phyloP scores from a whole-genome alignment of 2,888 invertebrate species.

The Pristionchus fissidentatus region DNA sequence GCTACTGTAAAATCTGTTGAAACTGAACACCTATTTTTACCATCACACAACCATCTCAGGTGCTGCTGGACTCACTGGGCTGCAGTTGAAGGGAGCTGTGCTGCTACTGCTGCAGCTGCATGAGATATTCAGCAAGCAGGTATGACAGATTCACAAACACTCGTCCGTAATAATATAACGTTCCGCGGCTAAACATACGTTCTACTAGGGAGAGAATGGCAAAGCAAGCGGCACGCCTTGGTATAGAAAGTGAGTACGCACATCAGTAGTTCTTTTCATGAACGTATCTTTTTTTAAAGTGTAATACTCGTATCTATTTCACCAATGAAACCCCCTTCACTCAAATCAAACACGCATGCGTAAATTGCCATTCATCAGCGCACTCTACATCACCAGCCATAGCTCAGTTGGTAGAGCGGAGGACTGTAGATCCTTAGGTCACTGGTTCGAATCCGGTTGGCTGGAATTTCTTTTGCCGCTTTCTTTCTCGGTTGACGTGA shows the following conservation, averaged over 20 bases:
- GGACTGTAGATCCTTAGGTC: conserved; percentile 52
- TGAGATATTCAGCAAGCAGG: not conserved
- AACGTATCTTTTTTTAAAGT: not conserved
- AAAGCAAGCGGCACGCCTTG: not conserved
- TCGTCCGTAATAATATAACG: no score
- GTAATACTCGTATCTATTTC: no score
- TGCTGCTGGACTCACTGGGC: not conserved
- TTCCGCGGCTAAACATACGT: no score
- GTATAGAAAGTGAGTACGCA: not conserved
- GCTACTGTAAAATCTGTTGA: not conserved
- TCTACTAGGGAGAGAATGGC: no score
- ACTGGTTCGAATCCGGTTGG: conserved; percentile 48
- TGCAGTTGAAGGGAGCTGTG: conserved; percentile 6
- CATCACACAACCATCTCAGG: not conserved
- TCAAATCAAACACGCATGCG: no score
- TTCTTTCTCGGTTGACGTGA: no score
- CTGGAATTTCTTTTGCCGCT: conserved; percentile 28
- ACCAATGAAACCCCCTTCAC: no score
- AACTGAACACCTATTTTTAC: not conserved
- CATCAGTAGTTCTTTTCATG: no score
- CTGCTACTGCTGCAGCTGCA: conserved; percentile 17
- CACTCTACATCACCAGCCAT: conserved; percentile 49
- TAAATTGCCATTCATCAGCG: no score
- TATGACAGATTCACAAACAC: no score
- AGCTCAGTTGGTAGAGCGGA: conserved; percentile 55